These are phyloP conservation scores for Xiphorhynchus erythropygius DNA, from an alignment of 2,797 vertebrate genomes.

Conservation along the genomic window DNA sequence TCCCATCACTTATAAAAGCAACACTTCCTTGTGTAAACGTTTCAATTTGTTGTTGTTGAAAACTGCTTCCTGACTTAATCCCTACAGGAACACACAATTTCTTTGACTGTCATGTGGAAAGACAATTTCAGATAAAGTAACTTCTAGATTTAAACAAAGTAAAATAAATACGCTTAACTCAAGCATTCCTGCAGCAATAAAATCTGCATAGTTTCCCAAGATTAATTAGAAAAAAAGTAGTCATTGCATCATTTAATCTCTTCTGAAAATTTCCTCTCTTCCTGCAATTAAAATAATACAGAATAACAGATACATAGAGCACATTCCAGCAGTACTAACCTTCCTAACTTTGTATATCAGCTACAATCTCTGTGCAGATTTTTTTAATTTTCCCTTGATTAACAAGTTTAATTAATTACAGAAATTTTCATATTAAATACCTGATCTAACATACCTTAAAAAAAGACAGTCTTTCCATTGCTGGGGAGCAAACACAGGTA, in stretches of 20 bases:
- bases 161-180: slow-evolving; percentile 5
- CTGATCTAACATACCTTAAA: not conserved
- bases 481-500: not conserved
- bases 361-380: not conserved
- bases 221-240: not conserved
- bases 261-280: not conserved
- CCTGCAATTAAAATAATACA: slow-evolving; percentile 11
- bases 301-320: not conserved
- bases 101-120: slow-evolving; percentile 70
- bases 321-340: not conserved
- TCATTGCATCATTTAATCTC: not conserved
- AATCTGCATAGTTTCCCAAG: not conserved
- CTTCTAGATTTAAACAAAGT: slow-evolving; percentile 8
- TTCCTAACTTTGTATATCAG: not conserved
- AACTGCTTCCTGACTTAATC: slow-evolving; percentile 78
- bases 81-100: slow-evolving; percentile 68
- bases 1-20: slow-evolving; percentile 86
- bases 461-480: not conserved
- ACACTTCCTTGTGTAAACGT: slow-evolving; percentile 80
- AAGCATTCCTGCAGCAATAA: slow-evolving; percentile 1
- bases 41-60: slow-evolving; percentile 82
- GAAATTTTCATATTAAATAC: not conserved
- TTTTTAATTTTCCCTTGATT: not conserved
- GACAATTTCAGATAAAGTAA: slow-evolving; percentile 58
- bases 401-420: slow-evolving; percentile 9